Evolutionary conservation across 2,888 invertebrate genomes (phyloP).

Genomic region (Mamestra brassicae): DNA sequence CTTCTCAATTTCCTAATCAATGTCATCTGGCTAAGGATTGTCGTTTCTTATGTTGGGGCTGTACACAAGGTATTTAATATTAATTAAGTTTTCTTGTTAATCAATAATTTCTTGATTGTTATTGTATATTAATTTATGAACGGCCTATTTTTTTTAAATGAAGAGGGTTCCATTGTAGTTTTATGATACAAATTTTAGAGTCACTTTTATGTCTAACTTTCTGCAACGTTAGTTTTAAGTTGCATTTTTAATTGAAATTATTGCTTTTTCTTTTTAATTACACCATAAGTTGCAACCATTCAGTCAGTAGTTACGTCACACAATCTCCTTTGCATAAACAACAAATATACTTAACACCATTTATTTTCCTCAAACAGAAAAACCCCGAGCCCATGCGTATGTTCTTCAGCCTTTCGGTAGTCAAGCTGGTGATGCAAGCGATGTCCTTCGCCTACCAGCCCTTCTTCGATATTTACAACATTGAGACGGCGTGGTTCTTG

Average conservation of each 20-base stretch:
- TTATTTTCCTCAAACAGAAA: slow-evolving; percentile 71
- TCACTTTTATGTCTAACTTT: too few species aligned
- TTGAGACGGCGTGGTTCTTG: slow-evolving; percentile 75
- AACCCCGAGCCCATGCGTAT: slow-evolving; percentile 79
- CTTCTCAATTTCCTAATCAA: slow-evolving; percentile 80
- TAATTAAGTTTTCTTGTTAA: background rate
- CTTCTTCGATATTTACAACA: slow-evolving; percentile 61
- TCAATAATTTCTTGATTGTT: background rate
- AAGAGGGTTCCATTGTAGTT: background rate
- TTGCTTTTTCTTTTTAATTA: background rate
- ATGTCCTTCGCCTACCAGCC: slow-evolving; percentile 79
- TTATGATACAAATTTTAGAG: background rate
- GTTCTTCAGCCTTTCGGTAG: slow-evolving; percentile 78
- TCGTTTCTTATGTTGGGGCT: slow-evolving; percentile 75
- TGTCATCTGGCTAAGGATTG: slow-evolving; percentile 81
- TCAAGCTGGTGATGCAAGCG: slow-evolving; percentile 79
- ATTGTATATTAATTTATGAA: background rate
- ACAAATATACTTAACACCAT: background rate
- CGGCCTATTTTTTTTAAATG: background rate
- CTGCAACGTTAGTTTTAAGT: too few species aligned
- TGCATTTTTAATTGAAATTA: too few species aligned
- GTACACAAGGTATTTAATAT: slow-evolving; percentile 76
- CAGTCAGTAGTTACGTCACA: too few species aligned
- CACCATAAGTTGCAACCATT: background rate
- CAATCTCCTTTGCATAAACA: too few species aligned